These are phyloP conservation scores for Agrochola lychnidis DNA, from an alignment of 2,888 invertebrate species.

Conservation along the genomic window DNA sequence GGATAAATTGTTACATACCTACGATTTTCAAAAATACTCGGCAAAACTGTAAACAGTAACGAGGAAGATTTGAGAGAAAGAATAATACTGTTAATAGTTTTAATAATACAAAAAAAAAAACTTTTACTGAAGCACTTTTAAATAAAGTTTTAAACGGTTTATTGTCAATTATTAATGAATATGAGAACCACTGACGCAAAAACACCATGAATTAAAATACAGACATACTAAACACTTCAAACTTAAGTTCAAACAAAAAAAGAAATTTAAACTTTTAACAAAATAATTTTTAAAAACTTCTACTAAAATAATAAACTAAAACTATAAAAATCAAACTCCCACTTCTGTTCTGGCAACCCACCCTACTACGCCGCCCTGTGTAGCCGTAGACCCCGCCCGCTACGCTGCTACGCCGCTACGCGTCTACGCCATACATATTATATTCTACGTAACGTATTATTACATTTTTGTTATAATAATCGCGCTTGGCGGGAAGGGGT, in stretches of 20 bases:
- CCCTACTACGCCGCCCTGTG: conserved; percentile 80
- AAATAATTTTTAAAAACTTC: background rate
- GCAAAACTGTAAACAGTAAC: too few species aligned
- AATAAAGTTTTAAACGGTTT: background rate
- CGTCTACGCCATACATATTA: conserved; percentile 55
- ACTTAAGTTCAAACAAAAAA: background rate
- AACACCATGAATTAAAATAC: background rate
- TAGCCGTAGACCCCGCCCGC: conserved; percentile 85
- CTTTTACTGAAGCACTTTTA: background rate
- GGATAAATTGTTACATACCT: background rate
- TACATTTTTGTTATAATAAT: conserved; percentile 55
- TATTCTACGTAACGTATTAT: conserved; percentile 52
- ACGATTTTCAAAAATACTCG: background rate
- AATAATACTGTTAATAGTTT: background rate
- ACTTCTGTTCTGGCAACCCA: conserved; percentile 71
- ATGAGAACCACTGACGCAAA: background rate
- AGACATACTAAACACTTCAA: background rate
- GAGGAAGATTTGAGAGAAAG: background rate
- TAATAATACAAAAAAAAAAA: too few species aligned
- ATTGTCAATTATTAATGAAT: background rate
- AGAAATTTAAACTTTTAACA: background rate
- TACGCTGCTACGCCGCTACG: conserved; percentile 62
- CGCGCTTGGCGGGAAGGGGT: conserved; percentile 41
- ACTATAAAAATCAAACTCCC: conserved; percentile 30
- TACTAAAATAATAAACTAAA: background rate